Base-by-base conservation (phyloP, 2,888 invertebrate genomes). In the Phyto melanocephala region DNA sequence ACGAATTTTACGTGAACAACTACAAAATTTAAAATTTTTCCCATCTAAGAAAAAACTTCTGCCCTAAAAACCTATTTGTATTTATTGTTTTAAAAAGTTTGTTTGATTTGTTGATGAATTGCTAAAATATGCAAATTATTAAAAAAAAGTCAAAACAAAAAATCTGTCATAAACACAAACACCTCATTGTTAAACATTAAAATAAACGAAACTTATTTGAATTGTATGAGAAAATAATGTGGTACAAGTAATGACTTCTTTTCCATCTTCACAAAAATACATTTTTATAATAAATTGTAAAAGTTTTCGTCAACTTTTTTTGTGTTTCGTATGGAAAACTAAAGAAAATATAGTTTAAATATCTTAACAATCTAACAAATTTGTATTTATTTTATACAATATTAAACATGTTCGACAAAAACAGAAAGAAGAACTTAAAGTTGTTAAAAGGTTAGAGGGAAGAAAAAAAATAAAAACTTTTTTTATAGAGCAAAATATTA, bases 101-200 rank as follows among this genome's bases (percentile, higher is more conserved):
- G 15, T 45, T 28, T n/a, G 1, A 8, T 45, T 45, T 45, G 45
- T 45, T 45, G 45, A 45, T 45, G 4, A 45, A 22, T 67, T 6
- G 40, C 28, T 28, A 1, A 45, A 45, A 17, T 24, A 68, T 40
- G 11, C 4, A 68, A 68, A 22, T 40, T 37, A 20, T 62, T 42
- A 4, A 45, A 17, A 20, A 10, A 47, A 33, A 28, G 6, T 2
- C 3, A 47, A 22, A 67, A 28, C 8, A 28, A 42, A 28, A 28
- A 3, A 5, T 28, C 28, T 6, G 3, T 5, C 28, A 6, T 28
- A 5, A 28, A 28, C 3, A 28, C 3, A 28, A 40, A 37, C 58
- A 52, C 15, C 40, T 54, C 56, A 54, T 78, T 78, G 42, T 45
- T 52, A 37, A 63, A 62, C 24, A 70, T 62, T 70, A 54, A 70